Percentiles rank a stretch among this genome's conserved stretches.
Evolutionary conservation across 1,140 invertebrate species (phyloP).

Genomic region (Drosophila sp.): DNA sequence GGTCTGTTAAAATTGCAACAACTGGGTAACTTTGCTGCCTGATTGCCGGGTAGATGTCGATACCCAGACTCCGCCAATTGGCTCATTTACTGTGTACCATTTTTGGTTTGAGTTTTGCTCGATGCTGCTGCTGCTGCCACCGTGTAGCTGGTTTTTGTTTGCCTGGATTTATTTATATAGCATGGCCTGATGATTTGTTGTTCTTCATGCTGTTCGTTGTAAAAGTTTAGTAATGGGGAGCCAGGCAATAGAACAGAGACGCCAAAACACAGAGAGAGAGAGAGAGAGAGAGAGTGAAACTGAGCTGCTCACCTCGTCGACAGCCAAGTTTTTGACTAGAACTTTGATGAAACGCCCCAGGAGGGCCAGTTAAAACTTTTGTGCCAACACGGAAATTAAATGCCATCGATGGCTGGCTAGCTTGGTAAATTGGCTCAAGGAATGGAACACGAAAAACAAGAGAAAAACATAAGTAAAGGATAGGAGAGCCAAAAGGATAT

Average conservation of each 20-base stretch:
- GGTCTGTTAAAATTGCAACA: slow-evolving; percentile 44
- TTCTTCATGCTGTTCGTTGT: slow-evolving; percentile 33
- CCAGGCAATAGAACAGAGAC: not conserved
- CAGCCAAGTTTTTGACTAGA: slow-evolving; percentile 33
- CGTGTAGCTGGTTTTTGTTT: slow-evolving; percentile 43
- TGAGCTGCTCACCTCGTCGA: slow-evolving; percentile 12
- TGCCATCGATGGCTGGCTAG: slow-evolving; percentile 61
- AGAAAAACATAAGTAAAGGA: slow-evolving; percentile 32
- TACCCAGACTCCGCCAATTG: slow-evolving; percentile 15
- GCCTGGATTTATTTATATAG: slow-evolving; percentile 54
- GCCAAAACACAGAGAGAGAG: not conserved
- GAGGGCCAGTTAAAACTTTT: slow-evolving; percentile 51
- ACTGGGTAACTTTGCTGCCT: slow-evolving; percentile 24
- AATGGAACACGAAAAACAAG: slow-evolving; percentile 6
- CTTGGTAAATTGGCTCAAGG: slow-evolving; percentile 43
- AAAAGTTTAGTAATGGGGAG: slow-evolving; percentile 27
- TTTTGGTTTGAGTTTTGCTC: slow-evolving; percentile 7
- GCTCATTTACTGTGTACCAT: slow-evolving; percentile 31
- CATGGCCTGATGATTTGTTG: slow-evolving; percentile 54
- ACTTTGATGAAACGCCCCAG: slow-evolving; percentile 47
- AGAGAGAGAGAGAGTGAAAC: slow-evolving; percentile 8
- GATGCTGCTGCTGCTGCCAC: not conserved
- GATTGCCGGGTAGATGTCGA: slow-evolving; percentile 49
- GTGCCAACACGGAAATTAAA: slow-evolving; percentile 73
- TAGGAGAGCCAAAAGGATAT: slow-evolving; percentile 45